A percentile compares a stretch with the other conserved stretches of the same genome.
phyloP scores from a whole-genome alignment of 2,113 vertebrate species.

The Varanus komodoensis region DNA sequence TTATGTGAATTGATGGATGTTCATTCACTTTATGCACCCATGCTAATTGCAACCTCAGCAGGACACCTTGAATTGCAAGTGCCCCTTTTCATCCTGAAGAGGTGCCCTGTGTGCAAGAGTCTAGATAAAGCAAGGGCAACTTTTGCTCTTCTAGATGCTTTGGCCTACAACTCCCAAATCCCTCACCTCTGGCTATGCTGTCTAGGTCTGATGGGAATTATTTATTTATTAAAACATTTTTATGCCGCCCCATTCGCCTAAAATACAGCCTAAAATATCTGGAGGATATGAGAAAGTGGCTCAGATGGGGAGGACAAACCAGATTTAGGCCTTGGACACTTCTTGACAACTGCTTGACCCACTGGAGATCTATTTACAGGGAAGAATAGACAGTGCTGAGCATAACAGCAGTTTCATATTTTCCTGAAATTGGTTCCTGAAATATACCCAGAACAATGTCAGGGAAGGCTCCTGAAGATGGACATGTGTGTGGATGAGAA shows the following conservation, averaged over 20 bases:
- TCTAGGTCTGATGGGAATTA: too few species aligned
- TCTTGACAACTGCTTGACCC: not conserved
- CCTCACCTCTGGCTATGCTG: not conserved
- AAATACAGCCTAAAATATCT: too few species aligned
- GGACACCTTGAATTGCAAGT: too few species aligned
- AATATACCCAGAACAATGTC: too few species aligned
- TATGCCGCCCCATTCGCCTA: too few species aligned
- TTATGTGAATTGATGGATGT: too few species aligned
- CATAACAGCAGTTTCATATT: not conserved
- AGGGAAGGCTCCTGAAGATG: not conserved
- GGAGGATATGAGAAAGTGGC: not conserved
- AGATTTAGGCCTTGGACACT: not conserved
- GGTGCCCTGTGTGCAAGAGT: too few species aligned
- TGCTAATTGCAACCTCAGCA: too few species aligned
- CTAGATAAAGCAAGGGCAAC: not conserved
- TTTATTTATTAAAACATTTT: too few species aligned
- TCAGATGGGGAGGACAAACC: not conserved
- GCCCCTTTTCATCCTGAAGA: too few species aligned
- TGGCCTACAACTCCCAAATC: not conserved
- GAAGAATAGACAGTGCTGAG: not conserved
- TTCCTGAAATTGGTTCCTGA: not conserved
- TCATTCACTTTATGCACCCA: too few species aligned
- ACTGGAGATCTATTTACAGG: not conserved
- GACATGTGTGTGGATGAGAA: not conserved
- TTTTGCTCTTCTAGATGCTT: not conserved